Percentiles rank a stretch among this genome's conserved stretches.
phyloP scores from a whole-genome alignment of 2,797 vertebrate species.

The Chaunax sp. region DNA sequence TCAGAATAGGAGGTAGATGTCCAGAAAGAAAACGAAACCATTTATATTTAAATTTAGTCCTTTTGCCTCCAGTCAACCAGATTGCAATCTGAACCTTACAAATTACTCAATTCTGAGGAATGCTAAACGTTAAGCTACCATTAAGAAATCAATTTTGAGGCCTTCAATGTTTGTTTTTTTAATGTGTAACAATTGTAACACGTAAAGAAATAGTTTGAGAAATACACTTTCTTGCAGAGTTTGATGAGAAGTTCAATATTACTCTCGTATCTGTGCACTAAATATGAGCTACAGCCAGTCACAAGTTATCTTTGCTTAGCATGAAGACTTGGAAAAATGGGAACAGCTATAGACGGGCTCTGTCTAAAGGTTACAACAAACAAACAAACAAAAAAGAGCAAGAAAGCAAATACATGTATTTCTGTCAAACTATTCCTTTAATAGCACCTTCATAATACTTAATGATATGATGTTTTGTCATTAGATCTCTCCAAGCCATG shows the following conservation, averaged over 20 bases:
- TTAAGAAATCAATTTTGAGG: neutral
- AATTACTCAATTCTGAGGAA: neutral
- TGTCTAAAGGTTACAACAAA: neutral
- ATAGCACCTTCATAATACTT: neutral
- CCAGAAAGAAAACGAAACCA: slow-evolving; percentile 1
- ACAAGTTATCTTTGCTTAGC: neutral
- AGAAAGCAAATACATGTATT: neutral
- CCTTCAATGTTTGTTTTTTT: neutral
- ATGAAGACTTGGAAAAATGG: neutral
- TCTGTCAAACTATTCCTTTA: neutral
- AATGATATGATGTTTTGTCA: neutral
- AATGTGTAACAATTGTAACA: too few relatives aligned
- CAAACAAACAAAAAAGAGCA: neutral
- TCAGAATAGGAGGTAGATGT: neutral
- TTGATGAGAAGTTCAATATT: too few relatives aligned
- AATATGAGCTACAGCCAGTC: too few relatives aligned
- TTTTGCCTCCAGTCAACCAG: neutral
- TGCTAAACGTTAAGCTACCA: neutral
- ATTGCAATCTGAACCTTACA: neutral
- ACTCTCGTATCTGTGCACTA: too few relatives aligned
- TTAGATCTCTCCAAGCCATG: too few relatives aligned
- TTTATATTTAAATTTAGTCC: slow-evolving; percentile 5
- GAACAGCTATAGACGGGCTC: neutral
- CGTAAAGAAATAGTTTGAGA: too few relatives aligned
- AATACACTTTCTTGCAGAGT: neutral